These are phyloP conservation scores for Agonopterix subpropinquella DNA, from an alignment of 2,888 invertebrate genomes.

Conservation along the genomic window DNA sequence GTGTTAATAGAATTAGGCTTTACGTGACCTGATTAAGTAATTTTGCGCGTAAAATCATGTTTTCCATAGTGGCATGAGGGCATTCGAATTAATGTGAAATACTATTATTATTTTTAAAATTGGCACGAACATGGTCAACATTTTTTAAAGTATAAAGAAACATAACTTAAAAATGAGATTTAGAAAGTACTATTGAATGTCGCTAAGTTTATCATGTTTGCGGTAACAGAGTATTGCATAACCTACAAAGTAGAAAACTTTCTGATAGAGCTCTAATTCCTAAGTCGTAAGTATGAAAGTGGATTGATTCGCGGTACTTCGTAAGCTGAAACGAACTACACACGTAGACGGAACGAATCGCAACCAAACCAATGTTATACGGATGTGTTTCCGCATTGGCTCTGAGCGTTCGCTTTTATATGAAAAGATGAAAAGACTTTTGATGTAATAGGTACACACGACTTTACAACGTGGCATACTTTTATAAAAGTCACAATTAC, in stretches of 20 bases:
- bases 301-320: too few species aligned
- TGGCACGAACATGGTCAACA: too few species aligned
- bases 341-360: neutral
- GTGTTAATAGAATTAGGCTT: too few species aligned
- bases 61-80: too few species aligned
- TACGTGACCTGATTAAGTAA: too few species aligned
- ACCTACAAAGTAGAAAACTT: neutral
- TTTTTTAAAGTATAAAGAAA: neutral
- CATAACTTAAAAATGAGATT: conserved; percentile 6
- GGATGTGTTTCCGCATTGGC: neutral
- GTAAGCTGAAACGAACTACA: too few species aligned
- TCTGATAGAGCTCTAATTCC: neutral
- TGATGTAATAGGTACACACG: neutral
- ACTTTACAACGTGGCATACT: too few species aligned
- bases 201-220: conserved; percentile 5
- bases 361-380: neutral
- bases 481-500: too few species aligned
- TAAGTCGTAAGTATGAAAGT: too few species aligned
- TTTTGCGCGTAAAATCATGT: too few species aligned
- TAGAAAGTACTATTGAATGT: conserved; percentile 8
- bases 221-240: conserved; percentile 4
- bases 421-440: conserved; percentile 1
- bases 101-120: too few species aligned
- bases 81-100: too few species aligned
- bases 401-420: neutral